Percentiles rank a stretch among this genome's conserved stretches.
phyloP scores from a whole-genome alignment of 2,113 vertebrate species.

The Aspiorhynchus laticeps region DNA sequence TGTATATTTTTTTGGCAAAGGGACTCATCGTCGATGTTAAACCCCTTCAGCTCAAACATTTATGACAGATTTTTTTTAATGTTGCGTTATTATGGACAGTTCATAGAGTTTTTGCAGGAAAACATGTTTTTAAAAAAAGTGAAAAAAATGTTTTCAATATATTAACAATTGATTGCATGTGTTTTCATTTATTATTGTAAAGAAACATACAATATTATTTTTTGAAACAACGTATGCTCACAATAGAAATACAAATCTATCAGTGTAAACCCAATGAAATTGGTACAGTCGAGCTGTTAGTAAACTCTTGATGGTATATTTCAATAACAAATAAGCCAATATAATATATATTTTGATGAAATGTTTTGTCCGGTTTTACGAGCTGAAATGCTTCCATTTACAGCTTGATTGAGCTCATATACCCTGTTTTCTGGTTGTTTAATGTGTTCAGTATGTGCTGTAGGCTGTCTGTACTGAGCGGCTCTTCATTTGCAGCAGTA shows the following conservation, averaged over 20 bases:
- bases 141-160: slow-evolving; percentile 44
- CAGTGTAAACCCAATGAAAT: slow-evolving; percentile 1
- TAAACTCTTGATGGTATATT: background rate
- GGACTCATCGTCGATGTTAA: background rate
- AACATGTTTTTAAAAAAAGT: slow-evolving; percentile 3
- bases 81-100: background rate
- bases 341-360: background rate
- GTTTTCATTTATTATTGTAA: slow-evolving; percentile 57
- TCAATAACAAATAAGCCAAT: background rate
- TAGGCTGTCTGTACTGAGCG: slow-evolving; percentile 25
- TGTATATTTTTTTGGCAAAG: slow-evolving; percentile 7
- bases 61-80: slow-evolving; percentile 2
- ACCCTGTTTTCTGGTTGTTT: slow-evolving; percentile 14
- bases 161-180: slow-evolving; percentile 54
- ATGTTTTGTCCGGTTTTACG: background rate
- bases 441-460: slow-evolving; percentile 20
- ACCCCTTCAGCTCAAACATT: background rate
- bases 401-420: background rate
- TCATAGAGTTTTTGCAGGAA: background rate
- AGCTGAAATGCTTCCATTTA: background rate
- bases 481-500: slow-evolving; percentile 41
- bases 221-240: slow-evolving; percentile 48
- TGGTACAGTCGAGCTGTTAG: background rate
- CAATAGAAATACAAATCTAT: slow-evolving; percentile 26
- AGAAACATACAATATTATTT: slow-evolving; percentile 52